phyloP scores from a whole-genome alignment of 2,797 vertebrate genomes.

The Helostoma temminkii region DNA sequence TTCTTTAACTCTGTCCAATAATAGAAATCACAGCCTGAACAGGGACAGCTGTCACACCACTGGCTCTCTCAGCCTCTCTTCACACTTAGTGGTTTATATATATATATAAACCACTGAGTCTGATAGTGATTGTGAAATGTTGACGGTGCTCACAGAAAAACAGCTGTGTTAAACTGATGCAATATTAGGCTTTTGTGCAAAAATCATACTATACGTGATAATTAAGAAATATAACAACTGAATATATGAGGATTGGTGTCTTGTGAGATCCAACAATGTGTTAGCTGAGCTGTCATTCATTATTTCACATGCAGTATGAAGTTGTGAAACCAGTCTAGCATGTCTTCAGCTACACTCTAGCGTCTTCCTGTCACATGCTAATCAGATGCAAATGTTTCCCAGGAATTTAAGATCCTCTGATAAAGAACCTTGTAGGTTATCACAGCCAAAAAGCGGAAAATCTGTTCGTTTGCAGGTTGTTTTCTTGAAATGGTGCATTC shows the following conservation, averaged over 20 bases:
- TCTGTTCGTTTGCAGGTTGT: too few relatives aligned
- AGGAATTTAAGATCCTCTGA: neutral
- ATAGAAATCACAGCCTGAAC: constrained; percentile 50
- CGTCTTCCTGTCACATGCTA: neutral
- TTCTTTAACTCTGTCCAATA: constrained; percentile 35
- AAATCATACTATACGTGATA: neutral
- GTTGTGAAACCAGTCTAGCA: neutral
- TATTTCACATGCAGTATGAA: constrained; percentile 4
- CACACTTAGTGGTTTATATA: constrained; percentile 69
- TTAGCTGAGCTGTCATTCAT: neutral
- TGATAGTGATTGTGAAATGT: constrained; percentile 16
- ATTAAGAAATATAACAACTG: neutral
- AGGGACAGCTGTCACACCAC: constrained; percentile 64
- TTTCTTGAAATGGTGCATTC: too few relatives aligned
- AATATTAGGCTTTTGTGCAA: constrained; percentile 14
- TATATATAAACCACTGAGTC: constrained; percentile 61
- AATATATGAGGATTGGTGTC: neutral
- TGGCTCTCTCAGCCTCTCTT: constrained; percentile 39
- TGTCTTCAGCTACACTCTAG: neutral
- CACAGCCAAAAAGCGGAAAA: neutral
- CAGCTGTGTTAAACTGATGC: constrained; percentile 19
- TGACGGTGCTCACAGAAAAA: neutral
- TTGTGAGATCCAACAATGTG: neutral
- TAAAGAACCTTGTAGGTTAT: neutral
- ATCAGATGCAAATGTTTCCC: neutral